These are phyloP conservation scores for Watsonalla cultraria DNA, from an alignment of 2,888 invertebrate genomes.

Conservation along the genomic window DNA sequence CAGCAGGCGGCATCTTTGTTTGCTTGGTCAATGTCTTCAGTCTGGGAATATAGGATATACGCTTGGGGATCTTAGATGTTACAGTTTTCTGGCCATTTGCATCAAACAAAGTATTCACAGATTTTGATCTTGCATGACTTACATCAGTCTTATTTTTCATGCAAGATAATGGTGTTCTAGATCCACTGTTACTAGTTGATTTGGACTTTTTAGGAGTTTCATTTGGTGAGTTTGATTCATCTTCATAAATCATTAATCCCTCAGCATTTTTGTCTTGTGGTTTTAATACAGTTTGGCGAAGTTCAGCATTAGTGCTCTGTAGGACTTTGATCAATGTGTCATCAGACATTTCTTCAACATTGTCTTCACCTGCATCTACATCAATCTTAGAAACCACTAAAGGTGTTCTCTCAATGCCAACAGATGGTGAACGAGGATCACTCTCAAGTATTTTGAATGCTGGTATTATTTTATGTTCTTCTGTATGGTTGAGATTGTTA, in stretches of 20 bases:
- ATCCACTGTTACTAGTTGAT: conserved; percentile 47
- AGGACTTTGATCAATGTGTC: conserved; percentile 64
- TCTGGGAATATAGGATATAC: conserved; percentile 66
- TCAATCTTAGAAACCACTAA: conserved; percentile 56
- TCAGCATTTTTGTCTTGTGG: conserved; percentile 56
- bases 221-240: conserved; percentile 48
- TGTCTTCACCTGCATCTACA: conserved; percentile 35
- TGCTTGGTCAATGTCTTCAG: conserved; percentile 58
- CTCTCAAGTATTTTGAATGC: conserved; percentile 49
- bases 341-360: conserved; percentile 72
- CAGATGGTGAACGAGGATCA: conserved; percentile 71
- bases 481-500: conserved; percentile 13
- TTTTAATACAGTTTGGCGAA: conserved; percentile 36
- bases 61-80: conserved; percentile 41
- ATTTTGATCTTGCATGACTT: conserved; percentile 61
- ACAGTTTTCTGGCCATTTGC: conserved; percentile 40
- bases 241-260: conserved; percentile 79
- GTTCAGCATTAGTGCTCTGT: conserved; percentile 57
- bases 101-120: conserved; percentile 58
- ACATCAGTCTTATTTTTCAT: conserved; percentile 69
- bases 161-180: conserved; percentile 70
- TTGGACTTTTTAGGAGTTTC: conserved; percentile 61
- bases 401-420: conserved; percentile 71
- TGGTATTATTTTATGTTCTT: conserved; percentile 27
- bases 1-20: conserved; percentile 34